phyloP scores from a whole-genome alignment of 1,140 invertebrate species.

The Drosophila albomicans region DNA sequence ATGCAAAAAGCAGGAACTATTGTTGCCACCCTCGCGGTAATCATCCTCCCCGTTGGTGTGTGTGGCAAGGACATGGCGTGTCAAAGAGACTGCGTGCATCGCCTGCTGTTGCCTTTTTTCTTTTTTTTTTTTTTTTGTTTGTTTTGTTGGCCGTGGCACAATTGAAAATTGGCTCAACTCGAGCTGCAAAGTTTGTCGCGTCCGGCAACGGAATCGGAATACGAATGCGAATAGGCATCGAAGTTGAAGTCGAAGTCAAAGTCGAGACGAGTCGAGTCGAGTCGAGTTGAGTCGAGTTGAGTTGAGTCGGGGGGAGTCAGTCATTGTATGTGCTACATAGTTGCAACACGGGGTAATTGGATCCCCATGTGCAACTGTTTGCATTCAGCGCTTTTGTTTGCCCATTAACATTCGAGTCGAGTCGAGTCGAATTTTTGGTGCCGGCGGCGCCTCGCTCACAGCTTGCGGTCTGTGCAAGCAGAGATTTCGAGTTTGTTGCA shows the following conservation, averaged over 20 bases:
- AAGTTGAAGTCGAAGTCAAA: too few species aligned
- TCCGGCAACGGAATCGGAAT: slow-evolving; percentile 19
- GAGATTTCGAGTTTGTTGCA: slow-evolving; percentile 15
- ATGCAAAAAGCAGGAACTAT: neutral
- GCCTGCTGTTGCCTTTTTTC: slow-evolving; percentile 76
- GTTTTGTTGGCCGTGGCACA: slow-evolving; percentile 50
- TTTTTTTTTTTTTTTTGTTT: too few species aligned
- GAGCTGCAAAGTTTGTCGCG: slow-evolving; percentile 1
- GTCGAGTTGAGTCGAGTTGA: neutral
- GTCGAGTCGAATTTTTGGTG: neutral
- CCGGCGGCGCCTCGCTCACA: slow-evolving; percentile 48
- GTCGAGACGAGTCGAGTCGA: neutral
- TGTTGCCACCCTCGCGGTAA: slow-evolving; percentile 29
- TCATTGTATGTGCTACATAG: neutral
- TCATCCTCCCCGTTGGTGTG: slow-evolving; percentile 20
- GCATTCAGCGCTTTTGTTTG: slow-evolving; percentile 57
- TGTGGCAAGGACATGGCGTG: slow-evolving; percentile 39
- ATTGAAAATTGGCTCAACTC: slow-evolving; percentile 75
- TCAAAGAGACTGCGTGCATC: slow-evolving; percentile 48
- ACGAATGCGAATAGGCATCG: neutral
- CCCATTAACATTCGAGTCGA: neutral
- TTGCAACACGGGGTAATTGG: slow-evolving; percentile 62
- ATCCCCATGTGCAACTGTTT: slow-evolving; percentile 80
- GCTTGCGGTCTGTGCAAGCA: slow-evolving; percentile 61
- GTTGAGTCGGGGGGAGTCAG: neutral